Evolutionary conservation across 2,113 vertebrate genomes (phyloP).

Genomic region (Scopus umbretta): DNA sequence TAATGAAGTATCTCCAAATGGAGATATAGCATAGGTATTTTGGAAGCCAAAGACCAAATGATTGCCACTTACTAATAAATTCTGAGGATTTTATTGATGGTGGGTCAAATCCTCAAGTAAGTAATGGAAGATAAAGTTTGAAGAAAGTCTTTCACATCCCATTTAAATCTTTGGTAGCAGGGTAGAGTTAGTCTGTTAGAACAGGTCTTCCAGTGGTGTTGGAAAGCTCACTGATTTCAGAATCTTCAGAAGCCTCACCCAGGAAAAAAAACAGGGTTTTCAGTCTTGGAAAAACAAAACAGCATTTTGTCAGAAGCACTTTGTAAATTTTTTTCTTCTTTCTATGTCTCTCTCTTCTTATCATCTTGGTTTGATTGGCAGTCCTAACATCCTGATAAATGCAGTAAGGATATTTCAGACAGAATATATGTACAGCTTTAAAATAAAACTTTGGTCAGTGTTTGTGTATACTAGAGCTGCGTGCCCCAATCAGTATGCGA

Average conservation of each 20-base stretch:
- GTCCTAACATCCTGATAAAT: not conserved
- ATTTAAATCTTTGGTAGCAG: not conserved
- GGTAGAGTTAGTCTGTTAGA: not conserved
- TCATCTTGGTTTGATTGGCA: not conserved
- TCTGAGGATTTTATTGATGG: not conserved
- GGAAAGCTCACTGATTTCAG: not conserved
- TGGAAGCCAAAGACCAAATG: not conserved
- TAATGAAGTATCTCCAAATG: not conserved
- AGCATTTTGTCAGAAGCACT: not conserved
- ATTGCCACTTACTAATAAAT: not conserved
- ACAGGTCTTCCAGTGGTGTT: not conserved
- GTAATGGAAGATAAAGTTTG: not conserved
- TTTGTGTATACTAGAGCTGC: not conserved
- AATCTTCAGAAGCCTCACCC: not conserved
- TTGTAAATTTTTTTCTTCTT: not conserved
- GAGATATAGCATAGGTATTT: not conserved
- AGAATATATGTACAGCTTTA: not conserved
- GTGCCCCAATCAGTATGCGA: not conserved
- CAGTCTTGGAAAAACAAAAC: not conserved
- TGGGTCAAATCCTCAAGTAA: not conserved
- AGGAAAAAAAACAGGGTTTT: not conserved
- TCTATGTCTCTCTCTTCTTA: not conserved
- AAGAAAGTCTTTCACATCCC: not conserved
- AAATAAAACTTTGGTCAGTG: not conserved
- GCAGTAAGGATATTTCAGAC: not conserved